A percentile compares a stretch with the other conserved stretches of the same genome.
Evolutionary conservation across 2,113 vertebrate genomes (phyloP).

Genomic region (Colossoma macropomum): DNA sequence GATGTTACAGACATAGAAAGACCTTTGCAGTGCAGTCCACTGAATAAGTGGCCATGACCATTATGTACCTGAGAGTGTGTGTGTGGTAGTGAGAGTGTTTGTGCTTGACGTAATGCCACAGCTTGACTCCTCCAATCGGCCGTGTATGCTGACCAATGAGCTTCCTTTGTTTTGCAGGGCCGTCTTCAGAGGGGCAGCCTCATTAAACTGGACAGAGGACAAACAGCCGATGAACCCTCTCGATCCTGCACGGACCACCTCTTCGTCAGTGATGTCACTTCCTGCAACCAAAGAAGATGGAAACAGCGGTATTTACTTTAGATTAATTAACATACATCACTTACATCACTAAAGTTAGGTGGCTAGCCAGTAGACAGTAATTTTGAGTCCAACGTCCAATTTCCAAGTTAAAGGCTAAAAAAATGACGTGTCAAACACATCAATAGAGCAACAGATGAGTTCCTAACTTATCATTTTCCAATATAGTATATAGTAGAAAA

Average conservation of each 20-base stretch:
- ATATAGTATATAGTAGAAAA: too few species aligned
- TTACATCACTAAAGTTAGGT: too few species aligned
- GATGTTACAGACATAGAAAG: neutral
- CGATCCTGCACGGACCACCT: conserved; percentile 81
- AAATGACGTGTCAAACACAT: too few species aligned
- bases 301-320: neutral
- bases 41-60: neutral
- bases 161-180: conserved; percentile 84
- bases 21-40: too few species aligned
- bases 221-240: conserved; percentile 91
- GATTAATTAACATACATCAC: too few species aligned
- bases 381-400: too few species aligned
- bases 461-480: too few species aligned
- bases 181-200: conserved; percentile 88
- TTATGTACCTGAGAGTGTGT: conserved; percentile 85
- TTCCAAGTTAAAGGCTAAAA: too few species aligned
- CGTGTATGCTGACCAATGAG: conserved; percentile 83
- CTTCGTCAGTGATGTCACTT: conserved; percentile 75
- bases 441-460: too few species aligned
- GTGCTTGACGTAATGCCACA: conserved; percentile 80
- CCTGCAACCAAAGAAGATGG: conserved; percentile 72
- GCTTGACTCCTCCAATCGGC: conserved; percentile 83
- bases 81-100: conserved; percentile 71
- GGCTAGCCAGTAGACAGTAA: too few species aligned
- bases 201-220: conserved; percentile 93